Evolutionary conservation across 2,888 invertebrate genomes (phyloP).

Genomic region (Pheosia gnoma): DNA sequence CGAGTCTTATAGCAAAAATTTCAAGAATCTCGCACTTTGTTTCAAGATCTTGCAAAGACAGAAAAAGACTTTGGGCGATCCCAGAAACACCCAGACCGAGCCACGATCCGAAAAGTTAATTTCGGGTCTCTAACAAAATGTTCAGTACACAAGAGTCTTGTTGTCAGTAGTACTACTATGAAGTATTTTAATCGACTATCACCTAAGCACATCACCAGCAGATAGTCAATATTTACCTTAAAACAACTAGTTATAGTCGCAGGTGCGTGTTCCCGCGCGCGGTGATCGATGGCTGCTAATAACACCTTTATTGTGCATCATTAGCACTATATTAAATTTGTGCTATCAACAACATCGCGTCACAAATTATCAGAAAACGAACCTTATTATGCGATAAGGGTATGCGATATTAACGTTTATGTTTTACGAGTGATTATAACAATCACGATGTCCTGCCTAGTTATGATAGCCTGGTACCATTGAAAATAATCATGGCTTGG

Average conservation of each 20-base stretch:
- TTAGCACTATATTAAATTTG: conserved; percentile 36
- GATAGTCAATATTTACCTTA: neutral
- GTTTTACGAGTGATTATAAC: conserved; percentile 21
- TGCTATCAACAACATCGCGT: conserved; percentile 17
- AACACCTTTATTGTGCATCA: conserved; percentile 17
- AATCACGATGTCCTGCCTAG: neutral
- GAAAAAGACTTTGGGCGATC: too few species aligned
- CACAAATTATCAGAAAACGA: conserved; percentile 43
- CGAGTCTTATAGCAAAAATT: too few species aligned
- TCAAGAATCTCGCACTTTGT: too few species aligned
- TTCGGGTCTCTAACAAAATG: too few species aligned
- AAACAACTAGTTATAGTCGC: conserved; percentile 13
- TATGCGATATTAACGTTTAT: conserved; percentile 27
- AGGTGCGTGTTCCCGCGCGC: conserved; percentile 32
- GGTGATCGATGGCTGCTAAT: conserved; percentile 38
- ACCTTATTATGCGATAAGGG: conserved; percentile 38
- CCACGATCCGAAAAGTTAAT: too few species aligned
- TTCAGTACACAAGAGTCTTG: too few species aligned
- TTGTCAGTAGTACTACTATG: too few species aligned
- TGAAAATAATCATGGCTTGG: neutral
- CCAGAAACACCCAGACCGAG: too few species aligned
- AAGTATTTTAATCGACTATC: too few species aligned
- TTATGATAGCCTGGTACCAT: conserved; percentile 2
- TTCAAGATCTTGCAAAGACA: too few species aligned
- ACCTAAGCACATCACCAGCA: neutral